phyloP scores from a whole-genome alignment of 2,113 vertebrate genomes.

The Silurus meridionalis region DNA sequence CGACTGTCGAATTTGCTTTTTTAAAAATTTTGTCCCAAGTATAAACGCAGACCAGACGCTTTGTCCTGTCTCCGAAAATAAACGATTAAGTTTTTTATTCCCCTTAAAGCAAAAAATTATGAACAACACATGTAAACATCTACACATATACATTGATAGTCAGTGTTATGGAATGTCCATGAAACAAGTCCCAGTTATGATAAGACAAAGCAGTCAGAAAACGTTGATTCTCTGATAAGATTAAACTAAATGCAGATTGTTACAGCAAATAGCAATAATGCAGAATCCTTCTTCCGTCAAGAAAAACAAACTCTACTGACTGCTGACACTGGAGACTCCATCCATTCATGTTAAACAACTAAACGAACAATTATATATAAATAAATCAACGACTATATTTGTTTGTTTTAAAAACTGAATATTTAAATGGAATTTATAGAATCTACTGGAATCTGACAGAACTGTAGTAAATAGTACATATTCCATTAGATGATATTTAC shows the following conservation, averaged over 20 bases:
- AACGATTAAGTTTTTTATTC: neutral
- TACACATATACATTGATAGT: no score
- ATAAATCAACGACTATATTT: neutral
- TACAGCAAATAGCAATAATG: no score
- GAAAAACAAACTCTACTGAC: neutral
- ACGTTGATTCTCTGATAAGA: no score
- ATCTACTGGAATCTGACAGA: neutral
- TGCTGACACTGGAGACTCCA: neutral
- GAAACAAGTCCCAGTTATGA: neutral
- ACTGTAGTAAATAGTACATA: neutral
- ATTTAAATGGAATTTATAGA: no score
- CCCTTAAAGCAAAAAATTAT: neutral
- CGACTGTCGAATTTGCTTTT: neutral
- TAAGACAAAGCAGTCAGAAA: no score
- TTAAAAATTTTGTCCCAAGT: neutral
- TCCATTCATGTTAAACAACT: neutral
- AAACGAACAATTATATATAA: neutral
- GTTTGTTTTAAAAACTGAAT: no score
- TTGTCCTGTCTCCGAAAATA: neutral
- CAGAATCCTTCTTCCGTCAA: no score
- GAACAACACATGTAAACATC: no score
- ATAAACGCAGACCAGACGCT: neutral
- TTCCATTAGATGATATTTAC: neutral
- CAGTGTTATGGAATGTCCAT: neutral
- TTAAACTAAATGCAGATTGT: no score